Evolutionary conservation across 2,113 vertebrate genomes (phyloP).

Genomic region (Mormyrus iriodes): DNA sequence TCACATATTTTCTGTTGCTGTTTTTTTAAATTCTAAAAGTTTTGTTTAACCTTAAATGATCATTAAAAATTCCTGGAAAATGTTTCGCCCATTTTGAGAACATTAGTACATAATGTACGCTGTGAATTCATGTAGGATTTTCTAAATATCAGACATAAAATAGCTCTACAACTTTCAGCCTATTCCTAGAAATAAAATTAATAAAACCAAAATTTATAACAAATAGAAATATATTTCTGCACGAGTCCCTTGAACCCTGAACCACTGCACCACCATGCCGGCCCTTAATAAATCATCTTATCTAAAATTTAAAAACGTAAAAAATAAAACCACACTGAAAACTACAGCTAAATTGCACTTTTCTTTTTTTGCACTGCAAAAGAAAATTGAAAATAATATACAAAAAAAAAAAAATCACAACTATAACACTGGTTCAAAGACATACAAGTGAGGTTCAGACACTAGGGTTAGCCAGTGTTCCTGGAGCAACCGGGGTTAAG

Average conservation of each 20-base stretch:
- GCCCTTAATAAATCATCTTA: not conserved
- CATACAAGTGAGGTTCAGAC: not conserved
- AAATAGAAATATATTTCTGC: not conserved
- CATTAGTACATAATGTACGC: not conserved
- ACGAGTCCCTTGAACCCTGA: too few relatives aligned
- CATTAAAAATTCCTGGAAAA: not conserved
- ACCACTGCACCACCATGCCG: too few relatives aligned
- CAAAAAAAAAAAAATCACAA: not conserved
- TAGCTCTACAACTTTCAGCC: not conserved
- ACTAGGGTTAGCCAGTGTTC: too few relatives aligned
- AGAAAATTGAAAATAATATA: not conserved
- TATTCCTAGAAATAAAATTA: not conserved
- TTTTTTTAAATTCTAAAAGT: not conserved
- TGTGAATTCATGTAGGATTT: not conserved
- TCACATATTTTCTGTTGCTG: not conserved
- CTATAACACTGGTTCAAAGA: not conserved
- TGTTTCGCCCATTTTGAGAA: not conserved
- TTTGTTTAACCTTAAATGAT: not conserved
- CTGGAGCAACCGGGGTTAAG: not conserved
- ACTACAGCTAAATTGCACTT: not conserved
- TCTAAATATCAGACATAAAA: not conserved
- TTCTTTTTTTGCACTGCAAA: too few relatives aligned
- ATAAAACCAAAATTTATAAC: not conserved
- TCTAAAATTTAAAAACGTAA: not conserved
- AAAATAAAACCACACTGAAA: not conserved